These are phyloP conservation scores for Fulica atra DNA, from an alignment of 2,113 vertebrate genomes.

Conservation along the genomic window DNA sequence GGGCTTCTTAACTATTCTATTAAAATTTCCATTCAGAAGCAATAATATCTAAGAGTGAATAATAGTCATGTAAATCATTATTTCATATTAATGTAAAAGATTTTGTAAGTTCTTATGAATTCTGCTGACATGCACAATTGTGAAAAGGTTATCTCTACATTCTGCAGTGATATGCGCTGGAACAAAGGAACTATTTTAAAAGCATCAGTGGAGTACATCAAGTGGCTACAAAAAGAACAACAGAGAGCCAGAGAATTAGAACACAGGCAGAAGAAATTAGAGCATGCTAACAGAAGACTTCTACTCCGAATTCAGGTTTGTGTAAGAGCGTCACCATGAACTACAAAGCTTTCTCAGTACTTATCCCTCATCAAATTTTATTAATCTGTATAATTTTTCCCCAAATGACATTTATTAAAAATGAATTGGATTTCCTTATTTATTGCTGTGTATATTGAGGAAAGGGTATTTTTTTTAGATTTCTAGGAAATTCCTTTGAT, in stretches of 20 bases:
- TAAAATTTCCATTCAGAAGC: slow-evolving; percentile 98
- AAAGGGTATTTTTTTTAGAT: neutral
- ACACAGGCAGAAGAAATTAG: slow-evolving; percentile 94
- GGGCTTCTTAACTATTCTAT: slow-evolving; percentile 99
- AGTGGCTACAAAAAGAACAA: slow-evolving; percentile 99
- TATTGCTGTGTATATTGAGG: neutral
- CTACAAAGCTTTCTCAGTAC: slow-evolving; percentile 2
- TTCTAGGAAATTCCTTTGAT: neutral
- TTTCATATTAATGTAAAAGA: slow-evolving; percentile 92
- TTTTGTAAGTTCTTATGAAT: slow-evolving; percentile 92
- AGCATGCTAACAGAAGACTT: slow-evolving; percentile 91
- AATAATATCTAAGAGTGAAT: slow-evolving; percentile 98
- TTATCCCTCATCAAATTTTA: slow-evolving; percentile 18
- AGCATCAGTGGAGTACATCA: slow-evolving; percentile 99
- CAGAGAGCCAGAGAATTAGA: slow-evolving; percentile 94
- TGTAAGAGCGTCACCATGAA: neutral
- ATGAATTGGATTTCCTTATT: neutral
- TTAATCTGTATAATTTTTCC: slow-evolving; percentile 29
- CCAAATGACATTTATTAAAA: slow-evolving; percentile 11
- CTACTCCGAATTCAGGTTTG: slow-evolving; percentile 96
- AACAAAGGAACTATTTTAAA: slow-evolving; percentile 99
- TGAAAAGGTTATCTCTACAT: slow-evolving; percentile 92
- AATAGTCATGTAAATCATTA: slow-evolving; percentile 97
- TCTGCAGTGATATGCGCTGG: slow-evolving; percentile 98
- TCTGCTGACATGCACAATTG: slow-evolving; percentile 90